These are phyloP conservation scores for Amphimedon queenslandica DNA, from an alignment of 37 sponge, comb jelly and placozoan species.

Conservation along the genomic window DNA sequence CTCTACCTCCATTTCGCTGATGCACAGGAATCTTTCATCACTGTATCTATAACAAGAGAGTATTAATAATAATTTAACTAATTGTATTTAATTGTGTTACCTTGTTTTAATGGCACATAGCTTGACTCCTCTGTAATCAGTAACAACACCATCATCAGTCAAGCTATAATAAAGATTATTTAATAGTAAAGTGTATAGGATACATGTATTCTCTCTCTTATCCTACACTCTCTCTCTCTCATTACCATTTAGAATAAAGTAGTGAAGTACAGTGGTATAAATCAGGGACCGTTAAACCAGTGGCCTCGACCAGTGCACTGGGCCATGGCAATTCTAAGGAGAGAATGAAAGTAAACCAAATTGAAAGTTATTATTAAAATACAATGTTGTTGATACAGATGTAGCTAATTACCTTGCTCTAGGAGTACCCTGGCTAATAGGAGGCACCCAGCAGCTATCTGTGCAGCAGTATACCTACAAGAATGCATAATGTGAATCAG, in stretches of 20 bases:
- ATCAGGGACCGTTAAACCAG: conserved; percentile 42
- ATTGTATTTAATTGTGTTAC: conserved; percentile 1
- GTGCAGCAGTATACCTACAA: conserved; percentile 41
- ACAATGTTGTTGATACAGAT: too few relatives aligned
- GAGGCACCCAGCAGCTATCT: conserved; percentile 40
- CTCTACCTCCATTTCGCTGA: conserved; percentile 32
- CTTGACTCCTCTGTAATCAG: conserved; percentile 46
- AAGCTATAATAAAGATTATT: conserved; percentile 25
- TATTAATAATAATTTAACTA: not conserved
- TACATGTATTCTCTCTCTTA: not conserved
- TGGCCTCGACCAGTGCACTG: conserved; percentile 8
- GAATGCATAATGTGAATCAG: conserved; percentile 2
- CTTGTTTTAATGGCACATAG: conserved; percentile 49
- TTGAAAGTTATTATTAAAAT: too few relatives aligned
- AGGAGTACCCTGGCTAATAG: conserved; percentile 47
- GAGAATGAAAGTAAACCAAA: too few relatives aligned
- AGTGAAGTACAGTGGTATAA: conserved; percentile 23
- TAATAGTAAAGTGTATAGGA: not conserved
- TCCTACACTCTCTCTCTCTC: too few relatives aligned
- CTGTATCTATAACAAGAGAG: not conserved
- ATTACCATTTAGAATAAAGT: conserved; percentile 44
- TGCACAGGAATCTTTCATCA: conserved; percentile 18
- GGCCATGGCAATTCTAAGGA: conserved; percentile 76
- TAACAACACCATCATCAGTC: conserved; percentile 38
- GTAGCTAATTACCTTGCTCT: too few relatives aligned